phyloP scores from a whole-genome alignment of 2,888 invertebrate species.

The Noctua comes region DNA sequence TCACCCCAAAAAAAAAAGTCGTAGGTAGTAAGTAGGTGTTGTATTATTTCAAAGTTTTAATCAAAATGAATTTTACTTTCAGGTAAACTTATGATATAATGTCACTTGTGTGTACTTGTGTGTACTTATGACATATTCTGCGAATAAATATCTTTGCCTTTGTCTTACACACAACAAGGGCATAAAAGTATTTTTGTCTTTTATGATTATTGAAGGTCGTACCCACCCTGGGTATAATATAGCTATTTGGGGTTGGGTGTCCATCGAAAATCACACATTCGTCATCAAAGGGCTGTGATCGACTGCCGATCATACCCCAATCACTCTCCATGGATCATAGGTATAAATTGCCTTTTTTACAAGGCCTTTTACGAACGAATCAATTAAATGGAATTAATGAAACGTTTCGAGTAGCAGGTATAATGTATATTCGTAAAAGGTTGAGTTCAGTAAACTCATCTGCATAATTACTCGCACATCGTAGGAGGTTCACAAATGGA shows the following conservation, averaged over 20 bases:
- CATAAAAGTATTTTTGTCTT: not conserved
- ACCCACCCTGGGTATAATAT: not conserved
- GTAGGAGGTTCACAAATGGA: constrained; percentile 56
- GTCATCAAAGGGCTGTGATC: constrained; percentile 40
- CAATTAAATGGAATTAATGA: constrained; percentile 59
- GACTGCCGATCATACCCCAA: constrained; percentile 25
- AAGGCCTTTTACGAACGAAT: constrained; percentile 38
- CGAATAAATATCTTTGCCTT: not conserved
- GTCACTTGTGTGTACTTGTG: too few relatives aligned
- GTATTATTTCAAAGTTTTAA: too few relatives aligned
- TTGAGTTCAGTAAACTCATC: constrained; percentile 59
- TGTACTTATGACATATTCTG: not conserved
- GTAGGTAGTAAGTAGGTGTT: too few relatives aligned
- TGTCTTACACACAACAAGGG: not conserved
- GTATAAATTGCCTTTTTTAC: constrained; percentile 40
- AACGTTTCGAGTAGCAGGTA: constrained; percentile 32
- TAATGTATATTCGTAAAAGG: constrained; percentile 49
- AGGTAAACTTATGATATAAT: too few relatives aligned
- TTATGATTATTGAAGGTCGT: not conserved
- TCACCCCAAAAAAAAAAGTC: too few relatives aligned
- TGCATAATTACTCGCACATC: constrained; percentile 55
- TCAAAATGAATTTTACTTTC: too few relatives aligned
- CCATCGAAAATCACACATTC: not conserved
- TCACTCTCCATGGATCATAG: constrained; percentile 16
- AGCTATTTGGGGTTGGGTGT: not conserved